phyloP scores from a whole-genome alignment of 2,113 vertebrate species.

The Hassar affinis region DNA sequence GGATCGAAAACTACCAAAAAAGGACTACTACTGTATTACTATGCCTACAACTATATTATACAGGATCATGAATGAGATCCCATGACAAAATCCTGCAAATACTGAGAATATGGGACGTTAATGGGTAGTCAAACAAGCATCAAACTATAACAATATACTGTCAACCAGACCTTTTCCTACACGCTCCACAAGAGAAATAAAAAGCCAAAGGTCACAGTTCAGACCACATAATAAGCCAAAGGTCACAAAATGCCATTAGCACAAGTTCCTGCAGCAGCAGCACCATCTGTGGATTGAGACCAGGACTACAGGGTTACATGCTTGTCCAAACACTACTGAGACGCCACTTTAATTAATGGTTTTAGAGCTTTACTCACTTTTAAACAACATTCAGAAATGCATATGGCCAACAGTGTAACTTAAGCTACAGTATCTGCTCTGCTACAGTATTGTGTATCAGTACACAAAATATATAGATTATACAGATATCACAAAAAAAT shows the following conservation, averaged over 20 bases:
- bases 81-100: not conserved
- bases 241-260: not conserved
- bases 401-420: not conserved
- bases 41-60: not conserved
- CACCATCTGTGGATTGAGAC: slow-evolving; percentile 34
- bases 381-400: not conserved
- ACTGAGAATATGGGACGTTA: not conserved
- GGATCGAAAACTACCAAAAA: not conserved
- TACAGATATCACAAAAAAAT: not conserved
- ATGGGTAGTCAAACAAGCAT: not conserved
- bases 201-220: not conserved
- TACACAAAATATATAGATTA: not conserved
- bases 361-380: not conserved
- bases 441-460: too few relatives aligned
- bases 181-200: not conserved
- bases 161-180: not conserved
- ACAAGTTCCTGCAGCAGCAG: slow-evolving; percentile 31
- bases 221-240: slow-evolving; percentile 31
- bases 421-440: not conserved
- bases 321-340: not conserved
- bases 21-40: too few relatives aligned
- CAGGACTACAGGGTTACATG: not conserved
- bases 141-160: not conserved
- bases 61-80: not conserved
- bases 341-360: not conserved